Evolutionary conservation across 2,113 vertebrate genomes (phyloP).

Genomic region (Hypomesus transpacificus): DNA sequence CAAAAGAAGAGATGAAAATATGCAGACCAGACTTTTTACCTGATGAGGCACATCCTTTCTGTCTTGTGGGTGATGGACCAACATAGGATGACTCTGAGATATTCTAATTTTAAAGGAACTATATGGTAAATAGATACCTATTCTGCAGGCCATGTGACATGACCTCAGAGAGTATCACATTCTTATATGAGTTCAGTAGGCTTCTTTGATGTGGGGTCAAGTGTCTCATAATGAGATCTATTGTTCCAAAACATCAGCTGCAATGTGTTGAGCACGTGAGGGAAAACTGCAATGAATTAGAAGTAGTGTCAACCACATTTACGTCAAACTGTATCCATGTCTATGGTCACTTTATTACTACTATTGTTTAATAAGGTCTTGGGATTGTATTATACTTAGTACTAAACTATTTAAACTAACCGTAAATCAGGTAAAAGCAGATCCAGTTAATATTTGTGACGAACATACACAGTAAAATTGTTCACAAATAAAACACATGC

Average conservation of each 20-base stretch:
- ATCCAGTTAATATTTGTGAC: no score
- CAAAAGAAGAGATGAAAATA: conserved; percentile 55
- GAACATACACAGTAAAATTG: conserved; percentile 1
- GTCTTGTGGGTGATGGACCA: not conserved
- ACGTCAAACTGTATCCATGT: not conserved
- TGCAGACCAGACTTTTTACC: conserved; percentile 48
- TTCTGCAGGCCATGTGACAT: no score
- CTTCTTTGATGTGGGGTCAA: conserved; percentile 53
- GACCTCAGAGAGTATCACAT: conserved; percentile 42
- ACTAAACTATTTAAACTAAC: no score
- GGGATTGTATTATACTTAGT: no score
- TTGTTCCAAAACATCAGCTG: conserved; percentile 52
- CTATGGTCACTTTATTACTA: not conserved
- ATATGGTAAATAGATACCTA: no score
- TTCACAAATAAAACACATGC: conserved; percentile 10
- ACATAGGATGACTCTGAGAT: no score
- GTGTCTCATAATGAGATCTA: conserved; percentile 64
- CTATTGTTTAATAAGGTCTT: no score
- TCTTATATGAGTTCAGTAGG: conserved; percentile 47
- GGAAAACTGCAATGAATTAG: conserved; percentile 20
- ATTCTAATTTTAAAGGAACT: no score
- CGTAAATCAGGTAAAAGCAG: no score
- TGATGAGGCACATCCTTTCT: not conserved
- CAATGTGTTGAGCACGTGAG: conserved; percentile 35
- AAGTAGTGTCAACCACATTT: not conserved